Percentiles rank a stretch among this genome's conserved stretches.
Conservation (phyloP, 2,113 vertebrate species). For the Mastomys coucha region DNA sequence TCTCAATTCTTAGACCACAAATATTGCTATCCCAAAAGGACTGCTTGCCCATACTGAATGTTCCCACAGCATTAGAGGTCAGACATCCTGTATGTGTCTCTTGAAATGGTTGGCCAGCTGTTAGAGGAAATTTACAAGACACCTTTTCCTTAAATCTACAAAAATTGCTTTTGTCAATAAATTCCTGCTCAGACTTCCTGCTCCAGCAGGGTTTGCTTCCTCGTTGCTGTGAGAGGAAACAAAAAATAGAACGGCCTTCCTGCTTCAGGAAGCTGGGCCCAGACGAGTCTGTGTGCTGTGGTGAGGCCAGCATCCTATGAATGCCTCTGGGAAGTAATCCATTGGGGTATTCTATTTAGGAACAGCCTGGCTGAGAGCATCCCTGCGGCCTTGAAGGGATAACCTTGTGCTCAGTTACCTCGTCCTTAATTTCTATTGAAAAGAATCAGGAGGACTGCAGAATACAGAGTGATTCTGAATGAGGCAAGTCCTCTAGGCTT, state of each 20-base stretch:
- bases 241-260: slow-evolving; percentile 23
- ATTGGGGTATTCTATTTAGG: slow-evolving; percentile 21
- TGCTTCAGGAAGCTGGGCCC: slow-evolving; percentile 25
- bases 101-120: slow-evolving; percentile 1
- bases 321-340: slow-evolving; percentile 20
- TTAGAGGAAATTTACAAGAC: slow-evolving; percentile 23
- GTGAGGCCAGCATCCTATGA: neutral
- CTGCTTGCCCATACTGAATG: neutral
- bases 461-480: neutral
- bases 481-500: neutral
- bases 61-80: neutral
- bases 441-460: neutral
- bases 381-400: neutral
- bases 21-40: neutral
- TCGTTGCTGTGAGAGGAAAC: slow-evolving; percentile 10
- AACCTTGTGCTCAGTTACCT: neutral
- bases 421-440: slow-evolving; percentile 36
- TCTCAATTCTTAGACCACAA: neutral
- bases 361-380: neutral
- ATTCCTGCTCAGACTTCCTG: slow-evolving; percentile 21
- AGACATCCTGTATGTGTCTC: neutral
- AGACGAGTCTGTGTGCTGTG: neutral
- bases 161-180: slow-evolving; percentile 52
- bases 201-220: neutral
- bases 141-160: slow-evolving; percentile 45